These are phyloP conservation scores for Agapornis canus DNA, from an alignment of 2,797 vertebrate genomes.

Conservation along the genomic window DNA sequence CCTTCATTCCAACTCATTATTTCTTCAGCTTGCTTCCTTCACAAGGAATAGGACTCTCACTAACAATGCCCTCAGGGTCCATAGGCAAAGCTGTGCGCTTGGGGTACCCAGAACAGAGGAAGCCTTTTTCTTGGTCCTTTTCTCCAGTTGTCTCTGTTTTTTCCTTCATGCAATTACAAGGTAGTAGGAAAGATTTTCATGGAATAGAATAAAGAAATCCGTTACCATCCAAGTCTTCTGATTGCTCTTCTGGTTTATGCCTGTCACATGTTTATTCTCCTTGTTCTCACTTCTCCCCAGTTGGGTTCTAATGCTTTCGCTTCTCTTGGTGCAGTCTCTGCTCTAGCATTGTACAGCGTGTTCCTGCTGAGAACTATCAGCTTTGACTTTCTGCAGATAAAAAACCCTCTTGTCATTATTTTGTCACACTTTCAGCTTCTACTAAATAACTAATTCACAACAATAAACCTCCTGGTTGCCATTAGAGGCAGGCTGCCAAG, in stretches of 20 bases:
- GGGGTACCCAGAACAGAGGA: background rate
- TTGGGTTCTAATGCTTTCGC: background rate
- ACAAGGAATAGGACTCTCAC: background rate
- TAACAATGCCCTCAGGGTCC: conserved; percentile 51
- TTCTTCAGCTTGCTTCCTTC: conserved; percentile 28
- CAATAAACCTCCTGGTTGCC: conserved; percentile 52
- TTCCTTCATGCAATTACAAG: background rate
- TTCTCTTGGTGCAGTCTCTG: background rate
- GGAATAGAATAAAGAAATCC: background rate
- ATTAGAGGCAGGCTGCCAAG: conserved; percentile 50
- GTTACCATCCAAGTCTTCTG: background rate
- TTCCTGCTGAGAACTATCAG: background rate
- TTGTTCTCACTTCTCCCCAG: background rate
- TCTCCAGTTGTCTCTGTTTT: background rate
- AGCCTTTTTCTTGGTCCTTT: background rate
- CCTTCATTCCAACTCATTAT: conserved; percentile 40
- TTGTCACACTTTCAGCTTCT: conserved; percentile 62
- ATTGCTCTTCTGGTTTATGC: background rate
- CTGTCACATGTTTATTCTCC: background rate
- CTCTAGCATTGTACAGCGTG: background rate
- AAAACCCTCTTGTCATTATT: background rate
- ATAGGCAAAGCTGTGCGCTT: background rate
- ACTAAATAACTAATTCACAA: conserved; percentile 44
- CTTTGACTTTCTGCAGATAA: conserved; percentile 22
- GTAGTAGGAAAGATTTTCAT: background rate